A percentile compares a stretch with the other conserved stretches of the same genome.
Evolutionary conservation across 2,113 vertebrate genomes (phyloP).

Genomic region (Lagopus muta): DNA sequence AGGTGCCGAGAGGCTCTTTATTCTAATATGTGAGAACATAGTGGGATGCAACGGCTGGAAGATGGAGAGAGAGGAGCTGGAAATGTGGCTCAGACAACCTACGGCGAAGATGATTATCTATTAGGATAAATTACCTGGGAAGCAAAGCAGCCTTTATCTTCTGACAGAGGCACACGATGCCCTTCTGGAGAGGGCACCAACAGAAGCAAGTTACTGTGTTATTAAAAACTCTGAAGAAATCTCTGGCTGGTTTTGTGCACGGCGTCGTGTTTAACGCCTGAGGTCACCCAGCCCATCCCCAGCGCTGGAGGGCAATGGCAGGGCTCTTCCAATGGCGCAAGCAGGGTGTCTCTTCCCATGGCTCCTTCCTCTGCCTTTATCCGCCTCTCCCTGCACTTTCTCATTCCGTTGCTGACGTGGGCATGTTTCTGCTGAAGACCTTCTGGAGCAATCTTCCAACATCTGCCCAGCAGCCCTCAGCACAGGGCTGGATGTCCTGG

Average conservation of each 20-base stretch:
- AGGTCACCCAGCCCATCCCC: background rate
- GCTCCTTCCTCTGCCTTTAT: rapidly evolving
- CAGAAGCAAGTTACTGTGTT: background rate
- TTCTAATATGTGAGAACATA: background rate
- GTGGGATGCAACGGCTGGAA: background rate
- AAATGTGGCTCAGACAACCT: background rate
- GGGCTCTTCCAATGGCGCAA: background rate
- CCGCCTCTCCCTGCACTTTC: background rate
- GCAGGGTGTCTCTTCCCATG: background rate
- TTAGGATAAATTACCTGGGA: background rate
- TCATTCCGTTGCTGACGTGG: background rate
- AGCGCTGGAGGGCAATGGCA: background rate
- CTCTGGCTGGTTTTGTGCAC: background rate
- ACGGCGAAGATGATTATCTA: background rate
- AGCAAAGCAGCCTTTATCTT: background rate
- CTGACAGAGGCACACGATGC: background rate
- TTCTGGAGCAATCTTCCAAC: background rate
- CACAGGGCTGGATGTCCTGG: background rate
- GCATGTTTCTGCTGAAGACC: background rate
- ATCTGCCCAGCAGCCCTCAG: background rate
- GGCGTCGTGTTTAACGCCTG: background rate
- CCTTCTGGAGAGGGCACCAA: background rate
- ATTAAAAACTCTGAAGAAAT: background rate
- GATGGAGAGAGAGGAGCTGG: background rate
- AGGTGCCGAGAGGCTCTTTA: background rate